Base-by-base conservation (phyloP, 2,797 vertebrate genomes). In the Cottoperca gobio region DNA sequence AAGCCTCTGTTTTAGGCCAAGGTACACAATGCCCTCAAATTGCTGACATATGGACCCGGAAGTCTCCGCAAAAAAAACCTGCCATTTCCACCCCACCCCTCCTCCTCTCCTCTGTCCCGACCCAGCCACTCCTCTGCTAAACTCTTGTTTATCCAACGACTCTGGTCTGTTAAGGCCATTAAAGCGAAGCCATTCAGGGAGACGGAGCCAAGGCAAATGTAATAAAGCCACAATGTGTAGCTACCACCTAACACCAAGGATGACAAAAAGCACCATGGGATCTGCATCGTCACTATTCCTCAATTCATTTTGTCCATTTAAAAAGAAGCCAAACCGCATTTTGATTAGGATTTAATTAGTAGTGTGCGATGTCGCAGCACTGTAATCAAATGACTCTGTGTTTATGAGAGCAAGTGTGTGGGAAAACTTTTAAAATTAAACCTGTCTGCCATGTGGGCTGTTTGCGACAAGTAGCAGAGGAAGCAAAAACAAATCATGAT, bases 1-100 rank as follows among this genome's bases (percentile, higher is more conserved):
- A 89, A 96, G 91, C 94, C 95, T 93, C 87, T 84, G 92, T 96
- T 95, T 95, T 94, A 94, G 95, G 97, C 97, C 97, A 98, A 98
- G 96, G 96, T 96, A 98, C 96, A 98, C 97, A 98, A 96, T 96
- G 95, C 96, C 95, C 96, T 96, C 95, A 97, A 97, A 97, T 97
- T 97, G 95, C 97, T 98, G 97, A 98, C 97, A 98, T 97, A 95
- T 97, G 97, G 95, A 96, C 96, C 94, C 87, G 92, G 95, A 94
- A 95, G n/a, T 93, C 95, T 94, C 94, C 95, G 94, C 94, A 94
- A 94, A 96, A n/a, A n/a, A 49, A 96, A 95, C 94, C 95, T 95
- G 95, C 95, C 95, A 94, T 95, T 93, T 93, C 88, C 88, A 90
- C 84, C 76, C 80, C 69, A 50, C 88, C 89, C 83, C 89, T 90